phyloP scores from a whole-genome alignment of 2,113 vertebrate genomes.

The Neolamprologus brichardi region DNA sequence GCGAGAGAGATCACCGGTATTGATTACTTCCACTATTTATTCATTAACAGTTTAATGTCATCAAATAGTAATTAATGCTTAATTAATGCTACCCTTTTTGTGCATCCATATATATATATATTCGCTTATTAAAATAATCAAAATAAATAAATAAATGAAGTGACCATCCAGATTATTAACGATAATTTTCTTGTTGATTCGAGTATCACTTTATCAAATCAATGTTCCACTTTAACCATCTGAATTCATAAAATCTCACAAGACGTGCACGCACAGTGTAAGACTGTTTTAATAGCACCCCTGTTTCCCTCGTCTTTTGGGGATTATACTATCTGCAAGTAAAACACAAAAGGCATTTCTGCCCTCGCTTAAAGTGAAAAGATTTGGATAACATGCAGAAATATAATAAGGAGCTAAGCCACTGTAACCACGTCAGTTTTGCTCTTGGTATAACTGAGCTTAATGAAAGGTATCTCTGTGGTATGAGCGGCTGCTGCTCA shows the following conservation, averaged over 20 bases:
- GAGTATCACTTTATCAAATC: neutral
- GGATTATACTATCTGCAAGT: neutral
- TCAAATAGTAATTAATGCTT: neutral
- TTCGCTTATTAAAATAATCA: rapidly evolving
- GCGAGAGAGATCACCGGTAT: neutral
- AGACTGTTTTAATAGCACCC: neutral
- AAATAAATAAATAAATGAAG: neutral
- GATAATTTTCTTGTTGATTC: neutral
- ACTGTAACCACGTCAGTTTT: neutral
- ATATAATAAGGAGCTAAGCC: slow-evolving; percentile 17
- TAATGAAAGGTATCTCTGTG: slow-evolving; percentile 38
- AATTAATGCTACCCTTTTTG: neutral
- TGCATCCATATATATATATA: neutral
- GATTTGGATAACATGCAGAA: slow-evolving; percentile 18
- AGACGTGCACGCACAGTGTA: neutral
- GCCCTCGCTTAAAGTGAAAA: slow-evolving; percentile 14
- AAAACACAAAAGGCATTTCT: slow-evolving; percentile 1
- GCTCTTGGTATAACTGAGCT: slow-evolving; percentile 10
- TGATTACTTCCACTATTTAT: neutral
- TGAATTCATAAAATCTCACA: neutral
- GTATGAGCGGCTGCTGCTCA: slow-evolving; percentile 24
- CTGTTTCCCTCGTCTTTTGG: neutral
- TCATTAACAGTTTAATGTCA: neutral
- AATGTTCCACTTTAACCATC: neutral
- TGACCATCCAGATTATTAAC: neutral